These are phyloP conservation scores for Puntigrus tetrazona DNA, from an alignment of 2,113 vertebrate genomes.

Conservation along the genomic window DNA sequence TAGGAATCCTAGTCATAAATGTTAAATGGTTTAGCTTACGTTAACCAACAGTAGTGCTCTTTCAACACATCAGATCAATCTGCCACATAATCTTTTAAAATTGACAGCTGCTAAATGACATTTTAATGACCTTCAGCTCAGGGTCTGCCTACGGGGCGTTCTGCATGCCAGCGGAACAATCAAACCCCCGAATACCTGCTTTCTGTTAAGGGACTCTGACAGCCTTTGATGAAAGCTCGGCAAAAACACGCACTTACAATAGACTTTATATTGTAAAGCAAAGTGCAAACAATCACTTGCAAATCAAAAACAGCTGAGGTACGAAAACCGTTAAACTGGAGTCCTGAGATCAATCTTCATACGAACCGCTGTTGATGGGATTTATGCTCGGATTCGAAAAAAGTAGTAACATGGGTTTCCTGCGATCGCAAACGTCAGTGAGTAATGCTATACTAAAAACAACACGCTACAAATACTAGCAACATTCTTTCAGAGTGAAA, in stretches of 20 bases:
- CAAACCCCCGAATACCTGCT: background rate
- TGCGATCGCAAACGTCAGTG: background rate
- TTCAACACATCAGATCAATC: conserved; percentile 34
- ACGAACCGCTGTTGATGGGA: background rate
- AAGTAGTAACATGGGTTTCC: background rate
- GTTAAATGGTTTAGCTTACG: conserved; percentile 58
- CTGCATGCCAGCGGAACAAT: background rate
- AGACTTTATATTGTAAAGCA: background rate
- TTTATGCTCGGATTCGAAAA: conserved; percentile 1
- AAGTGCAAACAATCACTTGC: conserved; percentile 2
- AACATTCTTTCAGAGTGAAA: background rate
- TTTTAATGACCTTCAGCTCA: conserved; percentile 44
- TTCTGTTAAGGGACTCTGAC: conserved; percentile 38
- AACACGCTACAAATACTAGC: background rate
- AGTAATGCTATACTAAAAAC: background rate
- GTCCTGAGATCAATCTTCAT: background rate
- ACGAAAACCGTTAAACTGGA: background rate
- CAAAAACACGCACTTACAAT: background rate
- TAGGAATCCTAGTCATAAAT: conserved; percentile 37
- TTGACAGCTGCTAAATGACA: conserved; percentile 38
- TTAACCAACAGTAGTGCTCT: conserved; percentile 16
- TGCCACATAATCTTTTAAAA: conserved; percentile 18
- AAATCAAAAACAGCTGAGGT: conserved; percentile 10
- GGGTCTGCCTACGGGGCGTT: conserved; percentile 7
- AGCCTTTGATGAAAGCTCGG: conserved; percentile 30